A percentile compares a stretch with the other conserved stretches of the same genome.
phyloP scores from a whole-genome alignment of 1,140 invertebrate species.

The Chironomus striatipennis region DNA sequence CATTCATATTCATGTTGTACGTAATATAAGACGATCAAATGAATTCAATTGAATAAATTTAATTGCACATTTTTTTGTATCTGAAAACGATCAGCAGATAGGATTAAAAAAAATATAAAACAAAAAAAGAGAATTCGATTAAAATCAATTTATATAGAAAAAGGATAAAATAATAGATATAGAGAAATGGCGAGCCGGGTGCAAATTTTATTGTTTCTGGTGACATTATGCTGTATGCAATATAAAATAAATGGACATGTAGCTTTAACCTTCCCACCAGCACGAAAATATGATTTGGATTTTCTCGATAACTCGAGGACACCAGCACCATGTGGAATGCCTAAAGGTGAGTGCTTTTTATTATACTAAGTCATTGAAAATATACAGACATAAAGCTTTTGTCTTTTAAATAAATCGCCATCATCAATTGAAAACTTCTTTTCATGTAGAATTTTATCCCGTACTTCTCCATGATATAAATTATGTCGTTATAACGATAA shows the following conservation, averaged over 20 bases:
- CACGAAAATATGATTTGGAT: slow-evolving; percentile 81
- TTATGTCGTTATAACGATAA: too few relatives aligned
- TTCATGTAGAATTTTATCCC: too few relatives aligned
- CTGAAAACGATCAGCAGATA: not conserved
- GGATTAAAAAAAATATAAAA: not conserved
- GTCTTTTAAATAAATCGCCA: too few relatives aligned
- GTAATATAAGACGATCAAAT: not conserved
- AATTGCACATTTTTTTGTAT: not conserved
- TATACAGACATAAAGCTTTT: too few relatives aligned
- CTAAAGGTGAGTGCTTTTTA: slow-evolving; percentile 64
- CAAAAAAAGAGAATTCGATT: not conserved
- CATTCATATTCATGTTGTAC: not conserved
- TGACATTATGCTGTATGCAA: not conserved
- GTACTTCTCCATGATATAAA: too few relatives aligned
- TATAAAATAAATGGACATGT: slow-evolving; percentile 52
- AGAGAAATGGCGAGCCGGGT: not conserved
- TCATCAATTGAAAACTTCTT: too few relatives aligned
- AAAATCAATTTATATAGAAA: too few relatives aligned
- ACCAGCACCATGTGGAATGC: slow-evolving; percentile 88
- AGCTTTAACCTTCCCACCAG: slow-evolving; percentile 75
- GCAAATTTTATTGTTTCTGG: not conserved
- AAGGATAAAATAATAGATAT: not conserved
- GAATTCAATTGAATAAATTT: not conserved
- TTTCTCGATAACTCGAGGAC: slow-evolving; percentile 89
- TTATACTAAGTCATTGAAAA: slow-evolving; percentile 9